Percentiles rank a stretch among this genome's conserved stretches.
phyloP scores from a whole-genome alignment of 2,888 invertebrate species.

The Leistus spinibarbis region DNA sequence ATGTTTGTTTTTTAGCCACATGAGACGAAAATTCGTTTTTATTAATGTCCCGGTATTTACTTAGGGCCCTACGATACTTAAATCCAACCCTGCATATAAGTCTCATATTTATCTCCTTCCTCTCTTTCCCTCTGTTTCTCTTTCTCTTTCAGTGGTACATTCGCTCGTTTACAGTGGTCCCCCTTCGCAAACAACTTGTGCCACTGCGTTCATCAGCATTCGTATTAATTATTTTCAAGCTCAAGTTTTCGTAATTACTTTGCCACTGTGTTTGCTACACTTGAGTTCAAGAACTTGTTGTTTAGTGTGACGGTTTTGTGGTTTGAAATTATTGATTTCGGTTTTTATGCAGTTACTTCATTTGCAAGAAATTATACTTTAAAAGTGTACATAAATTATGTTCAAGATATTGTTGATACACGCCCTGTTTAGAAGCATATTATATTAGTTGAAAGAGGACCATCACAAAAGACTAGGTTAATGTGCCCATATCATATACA shows the following conservation, averaged over 20 bases:
- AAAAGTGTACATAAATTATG: background rate
- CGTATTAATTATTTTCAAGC: slow-evolving; percentile 8
- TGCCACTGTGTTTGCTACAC: background rate
- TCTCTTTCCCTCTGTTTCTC: background rate
- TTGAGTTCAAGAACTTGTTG: slow-evolving; percentile 4
- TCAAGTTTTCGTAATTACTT: slow-evolving; percentile 8
- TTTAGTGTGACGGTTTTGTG: background rate
- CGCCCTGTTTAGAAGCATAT: too few relatives aligned
- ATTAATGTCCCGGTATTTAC: background rate
- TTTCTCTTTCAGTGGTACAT: background rate
- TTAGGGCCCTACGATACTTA: background rate
- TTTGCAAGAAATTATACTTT: background rate
- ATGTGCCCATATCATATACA: too few relatives aligned
- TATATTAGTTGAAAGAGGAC: too few relatives aligned
- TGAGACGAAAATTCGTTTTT: too few relatives aligned
- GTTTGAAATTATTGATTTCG: background rate
- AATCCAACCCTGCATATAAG: background rate
- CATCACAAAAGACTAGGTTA: too few relatives aligned
- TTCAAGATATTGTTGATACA: background rate
- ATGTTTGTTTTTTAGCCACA: too few relatives aligned
- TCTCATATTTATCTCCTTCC: background rate
- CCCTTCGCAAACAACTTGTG: background rate
- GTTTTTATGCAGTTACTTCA: background rate
- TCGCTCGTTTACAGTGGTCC: background rate
- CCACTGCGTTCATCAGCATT: slow-evolving; percentile 8